phyloP scores from a whole-genome alignment of 2,113 vertebrate genomes.

The Taxidea taxus region DNA sequence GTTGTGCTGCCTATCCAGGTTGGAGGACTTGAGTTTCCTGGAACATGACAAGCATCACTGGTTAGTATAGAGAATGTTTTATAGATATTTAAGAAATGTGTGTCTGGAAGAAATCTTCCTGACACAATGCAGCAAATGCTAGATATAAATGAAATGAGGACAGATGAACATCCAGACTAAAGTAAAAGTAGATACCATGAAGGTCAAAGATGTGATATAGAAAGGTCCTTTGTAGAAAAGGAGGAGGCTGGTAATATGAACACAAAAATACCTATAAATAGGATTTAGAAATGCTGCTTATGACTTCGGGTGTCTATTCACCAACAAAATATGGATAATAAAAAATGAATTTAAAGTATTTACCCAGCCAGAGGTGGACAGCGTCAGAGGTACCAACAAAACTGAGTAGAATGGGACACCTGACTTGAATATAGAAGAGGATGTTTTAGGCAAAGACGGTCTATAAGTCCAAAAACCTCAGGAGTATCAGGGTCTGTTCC shows the following conservation, averaged over 20 bases:
- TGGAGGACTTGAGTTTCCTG: background rate
- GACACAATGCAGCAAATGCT: background rate
- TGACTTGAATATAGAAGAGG: background rate
- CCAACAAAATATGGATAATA: background rate
- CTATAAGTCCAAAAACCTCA: background rate
- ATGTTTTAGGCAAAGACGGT: background rate
- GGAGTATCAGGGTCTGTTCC: background rate
- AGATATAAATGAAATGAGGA: background rate
- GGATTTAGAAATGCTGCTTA: background rate
- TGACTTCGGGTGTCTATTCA: background rate
- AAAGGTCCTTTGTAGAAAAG: background rate
- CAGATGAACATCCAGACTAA: background rate
- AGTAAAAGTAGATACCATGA: background rate
- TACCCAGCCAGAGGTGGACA: background rate
- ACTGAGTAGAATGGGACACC: background rate
- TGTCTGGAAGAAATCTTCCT: background rate
- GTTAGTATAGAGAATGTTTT: background rate
- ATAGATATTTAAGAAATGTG: background rate
- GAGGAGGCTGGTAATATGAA: background rate
- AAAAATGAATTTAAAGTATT: background rate
- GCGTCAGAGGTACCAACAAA: background rate
- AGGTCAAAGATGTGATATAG: background rate
- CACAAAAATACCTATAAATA: background rate
- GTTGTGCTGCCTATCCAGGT: background rate
- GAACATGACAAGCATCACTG: background rate